Evolutionary conservation across 2,113 vertebrate species (phyloP).

Genomic region (Oryzias javanicus): DNA sequence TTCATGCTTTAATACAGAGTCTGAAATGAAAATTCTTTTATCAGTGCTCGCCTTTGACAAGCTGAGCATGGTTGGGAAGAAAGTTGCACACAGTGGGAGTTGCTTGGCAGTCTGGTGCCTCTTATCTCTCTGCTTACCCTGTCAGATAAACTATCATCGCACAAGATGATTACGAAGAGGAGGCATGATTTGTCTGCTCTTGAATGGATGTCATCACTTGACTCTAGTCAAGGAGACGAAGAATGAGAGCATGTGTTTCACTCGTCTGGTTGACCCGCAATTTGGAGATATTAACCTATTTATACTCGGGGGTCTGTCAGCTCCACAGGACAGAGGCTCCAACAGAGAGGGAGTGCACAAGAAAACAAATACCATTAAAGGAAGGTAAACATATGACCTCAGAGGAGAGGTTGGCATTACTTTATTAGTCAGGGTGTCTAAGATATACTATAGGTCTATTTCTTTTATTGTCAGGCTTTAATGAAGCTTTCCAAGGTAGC

Average conservation of each 20-base stretch:
- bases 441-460: slow-evolving; percentile 4
- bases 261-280: slow-evolving; percentile 53
- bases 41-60: slow-evolving; percentile 31
- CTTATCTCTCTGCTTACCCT: slow-evolving; percentile 34
- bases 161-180: slow-evolving; percentile 29
- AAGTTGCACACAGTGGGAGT: slow-evolving; percentile 22
- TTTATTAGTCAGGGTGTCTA: slow-evolving; percentile 15
- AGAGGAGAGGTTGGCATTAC: slow-evolving; percentile 13
- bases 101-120: slow-evolving; percentile 34
- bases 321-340: slow-evolving; percentile 34
- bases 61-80: slow-evolving; percentile 23
- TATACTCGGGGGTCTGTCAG: slow-evolving; percentile 37
- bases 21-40: background rate
- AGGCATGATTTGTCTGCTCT: slow-evolving; percentile 49
- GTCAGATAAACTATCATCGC: slow-evolving; percentile 49
- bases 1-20: too few species aligned
- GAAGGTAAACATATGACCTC: slow-evolving; percentile 29
- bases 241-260: slow-evolving; percentile 38
- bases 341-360: slow-evolving; percentile 24
- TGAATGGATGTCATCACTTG: slow-evolving; percentile 39
- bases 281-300: slow-evolving; percentile 59
- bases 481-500: slow-evolving; percentile 7
- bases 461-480: slow-evolving; percentile 18
- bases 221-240: slow-evolving; percentile 32
- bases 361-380: slow-evolving; percentile 50